Evolutionary conservation across 2,888 invertebrate species (phyloP).

Genomic region (Acleris holmiana): DNA sequence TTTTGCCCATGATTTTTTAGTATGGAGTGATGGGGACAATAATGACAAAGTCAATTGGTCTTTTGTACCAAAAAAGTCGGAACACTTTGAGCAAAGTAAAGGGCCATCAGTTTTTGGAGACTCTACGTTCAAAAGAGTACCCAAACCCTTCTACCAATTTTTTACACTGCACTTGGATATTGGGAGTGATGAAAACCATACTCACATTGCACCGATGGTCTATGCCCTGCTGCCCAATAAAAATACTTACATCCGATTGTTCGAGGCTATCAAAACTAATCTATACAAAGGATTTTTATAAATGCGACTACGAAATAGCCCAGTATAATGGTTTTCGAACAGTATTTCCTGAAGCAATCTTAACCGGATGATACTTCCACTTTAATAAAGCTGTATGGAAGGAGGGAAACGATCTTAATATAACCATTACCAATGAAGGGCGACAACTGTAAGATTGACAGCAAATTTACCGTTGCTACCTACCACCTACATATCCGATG

Average conservation of each 20-base stretch:
- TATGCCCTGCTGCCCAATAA: constrained; percentile 15
- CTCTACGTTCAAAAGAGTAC: constrained; percentile 16
- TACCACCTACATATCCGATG: no score
- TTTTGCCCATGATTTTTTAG: constrained; percentile 3
- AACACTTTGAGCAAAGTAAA: constrained; percentile 4
- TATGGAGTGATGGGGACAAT: constrained; percentile 1
- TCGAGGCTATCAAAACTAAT: constrained; percentile 8
- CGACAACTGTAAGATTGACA: no score
- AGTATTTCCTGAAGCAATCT: constrained; percentile 13
- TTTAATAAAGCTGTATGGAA: constrained; percentile 8
- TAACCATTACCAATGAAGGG: no score
- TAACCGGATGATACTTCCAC: constrained; percentile 12
- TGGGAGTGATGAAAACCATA: constrained; percentile 6
- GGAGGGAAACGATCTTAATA: no score
- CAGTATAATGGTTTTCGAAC: not conserved
- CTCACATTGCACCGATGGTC: constrained; percentile 3
- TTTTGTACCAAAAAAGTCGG: constrained; percentile 10
- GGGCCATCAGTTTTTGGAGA: constrained; percentile 6
- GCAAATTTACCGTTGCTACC: no score
- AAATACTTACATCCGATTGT: constrained; percentile 12
- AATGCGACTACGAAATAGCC: not conserved
- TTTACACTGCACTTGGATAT: constrained; percentile 11
- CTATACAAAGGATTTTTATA: constrained; percentile 6
- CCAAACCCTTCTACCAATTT: constrained; percentile 11
- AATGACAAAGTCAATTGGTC: constrained; percentile 15